Evolutionary conservation across 2,113 vertebrate species (phyloP).

Genomic region (Eurystomus gularis): DNA sequence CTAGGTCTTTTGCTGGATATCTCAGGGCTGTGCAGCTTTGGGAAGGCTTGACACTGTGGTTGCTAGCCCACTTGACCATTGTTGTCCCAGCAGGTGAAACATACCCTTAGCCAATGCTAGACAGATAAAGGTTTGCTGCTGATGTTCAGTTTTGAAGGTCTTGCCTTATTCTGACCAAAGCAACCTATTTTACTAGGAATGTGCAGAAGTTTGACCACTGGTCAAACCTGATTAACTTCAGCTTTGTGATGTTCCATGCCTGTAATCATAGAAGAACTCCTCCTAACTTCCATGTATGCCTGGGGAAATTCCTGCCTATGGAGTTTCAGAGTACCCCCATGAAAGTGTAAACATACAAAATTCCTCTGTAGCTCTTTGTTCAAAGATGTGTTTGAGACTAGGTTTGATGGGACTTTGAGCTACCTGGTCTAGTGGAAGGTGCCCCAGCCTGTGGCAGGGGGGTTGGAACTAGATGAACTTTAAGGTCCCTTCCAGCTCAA

Average conservation of each 20-base stretch:
- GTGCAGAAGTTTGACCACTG: neutral
- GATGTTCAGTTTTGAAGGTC: neutral
- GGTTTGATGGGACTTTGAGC: no score
- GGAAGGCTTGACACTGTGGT: neutral
- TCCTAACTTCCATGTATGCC: accelerated
- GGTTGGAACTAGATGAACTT: no score
- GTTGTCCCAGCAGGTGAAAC: neutral
- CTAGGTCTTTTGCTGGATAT: neutral
- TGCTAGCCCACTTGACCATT: neutral
- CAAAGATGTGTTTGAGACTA: no score
- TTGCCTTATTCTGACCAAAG: neutral
- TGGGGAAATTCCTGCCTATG: neutral
- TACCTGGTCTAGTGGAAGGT: no score
- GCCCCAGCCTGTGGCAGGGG: no score
- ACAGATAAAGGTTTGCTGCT: neutral
- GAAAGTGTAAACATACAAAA: neutral
- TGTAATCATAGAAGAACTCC: neutral
- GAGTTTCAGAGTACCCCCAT: neutral
- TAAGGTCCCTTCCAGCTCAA: no score
- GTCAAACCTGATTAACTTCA: neutral
- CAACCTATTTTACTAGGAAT: neutral
- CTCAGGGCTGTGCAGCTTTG: neutral
- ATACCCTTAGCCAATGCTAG: neutral
- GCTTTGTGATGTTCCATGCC: neutral
- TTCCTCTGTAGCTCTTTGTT: neutral